phyloP scores from a whole-genome alignment of 2,113 vertebrate genomes.

The Galbula dea region DNA sequence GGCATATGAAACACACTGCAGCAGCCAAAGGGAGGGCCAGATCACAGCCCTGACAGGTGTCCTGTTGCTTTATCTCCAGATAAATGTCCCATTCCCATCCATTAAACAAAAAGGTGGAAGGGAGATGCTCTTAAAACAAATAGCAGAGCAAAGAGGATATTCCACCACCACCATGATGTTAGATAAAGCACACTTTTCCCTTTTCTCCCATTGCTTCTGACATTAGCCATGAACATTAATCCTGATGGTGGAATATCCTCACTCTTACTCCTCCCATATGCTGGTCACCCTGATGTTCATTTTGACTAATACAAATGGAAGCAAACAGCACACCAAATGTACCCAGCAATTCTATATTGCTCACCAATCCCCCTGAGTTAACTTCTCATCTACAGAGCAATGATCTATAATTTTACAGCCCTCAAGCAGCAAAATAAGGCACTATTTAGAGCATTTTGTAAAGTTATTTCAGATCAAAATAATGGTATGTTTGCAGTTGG shows the following conservation, averaged over 20 bases:
- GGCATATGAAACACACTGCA: neutral
- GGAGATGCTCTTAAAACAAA: neutral
- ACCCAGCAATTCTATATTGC: neutral
- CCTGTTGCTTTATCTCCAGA: neutral
- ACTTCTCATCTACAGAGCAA: neutral
- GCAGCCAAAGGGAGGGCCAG: neutral
- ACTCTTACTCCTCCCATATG: neutral
- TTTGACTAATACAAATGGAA: neutral
- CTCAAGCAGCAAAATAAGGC: neutral
- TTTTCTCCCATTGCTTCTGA: neutral
- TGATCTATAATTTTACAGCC: neutral
- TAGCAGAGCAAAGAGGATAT: neutral
- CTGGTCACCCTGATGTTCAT: neutral
- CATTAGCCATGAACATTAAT: neutral
- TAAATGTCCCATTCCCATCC: accelerated
- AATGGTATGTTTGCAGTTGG: neutral
- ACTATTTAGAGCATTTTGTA: neutral
- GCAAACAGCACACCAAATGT: neutral
- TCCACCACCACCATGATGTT: accelerated
- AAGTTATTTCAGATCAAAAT: constrained; percentile 12
- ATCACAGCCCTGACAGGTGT: neutral
- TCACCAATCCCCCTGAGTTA: neutral
- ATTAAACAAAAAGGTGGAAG: neutral
- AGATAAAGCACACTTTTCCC: neutral
- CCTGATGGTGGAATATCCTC: neutral